Evolutionary conservation across 2,888 invertebrate genomes (phyloP).

Genomic region (Lacanobia oleracea): DNA sequence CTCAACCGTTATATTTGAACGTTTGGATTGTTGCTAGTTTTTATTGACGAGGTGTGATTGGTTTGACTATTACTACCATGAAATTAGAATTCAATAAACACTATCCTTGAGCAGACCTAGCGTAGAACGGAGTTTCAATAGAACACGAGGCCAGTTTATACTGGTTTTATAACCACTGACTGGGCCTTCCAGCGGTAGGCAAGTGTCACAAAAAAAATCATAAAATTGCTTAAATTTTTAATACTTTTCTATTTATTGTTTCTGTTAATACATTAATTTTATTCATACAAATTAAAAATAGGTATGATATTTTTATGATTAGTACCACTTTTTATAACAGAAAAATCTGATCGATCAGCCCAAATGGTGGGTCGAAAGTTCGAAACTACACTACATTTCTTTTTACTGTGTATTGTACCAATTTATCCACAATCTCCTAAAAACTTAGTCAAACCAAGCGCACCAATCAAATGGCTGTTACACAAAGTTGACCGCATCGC

Average conservation of each 20-base stretch:
- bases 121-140: no score
- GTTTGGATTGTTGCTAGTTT: conserved; percentile 72
- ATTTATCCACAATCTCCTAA: neutral
- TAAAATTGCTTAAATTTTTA: neutral
- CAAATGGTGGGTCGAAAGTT: neutral
- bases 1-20: conserved; percentile 65
- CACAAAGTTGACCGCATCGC: conserved; percentile 51
- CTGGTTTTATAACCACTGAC: neutral
- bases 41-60: conserved; percentile 57
- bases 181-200: no score
- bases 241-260: neutral
- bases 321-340: no score
- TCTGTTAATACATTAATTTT: neutral
- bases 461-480: conserved; percentile 39
- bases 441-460: conserved; percentile 49
- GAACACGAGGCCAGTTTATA: no score
- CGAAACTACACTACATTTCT: neutral
- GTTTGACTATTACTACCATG: conserved; percentile 40
- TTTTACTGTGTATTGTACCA: neutral
- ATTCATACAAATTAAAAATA: neutral
- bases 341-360: neutral
- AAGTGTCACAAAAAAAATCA: neutral
- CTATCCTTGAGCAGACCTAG: no score
- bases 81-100: no score
- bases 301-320: neutral